Evolutionary conservation across 2,888 invertebrate genomes (phyloP).

Genomic region (Tipula confusa): DNA sequence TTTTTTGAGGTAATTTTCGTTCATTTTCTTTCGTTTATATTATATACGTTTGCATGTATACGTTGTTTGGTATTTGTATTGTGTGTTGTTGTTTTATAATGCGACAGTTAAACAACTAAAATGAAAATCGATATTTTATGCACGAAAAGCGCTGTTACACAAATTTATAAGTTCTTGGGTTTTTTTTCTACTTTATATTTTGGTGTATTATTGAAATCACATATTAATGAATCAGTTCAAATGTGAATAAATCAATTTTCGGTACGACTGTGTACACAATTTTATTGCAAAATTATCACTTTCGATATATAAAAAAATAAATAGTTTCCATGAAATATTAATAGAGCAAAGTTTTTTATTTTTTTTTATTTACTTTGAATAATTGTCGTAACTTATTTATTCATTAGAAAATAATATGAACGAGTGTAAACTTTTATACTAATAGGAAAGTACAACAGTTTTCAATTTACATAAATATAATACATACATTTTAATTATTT

Average conservation of each 20-base stretch:
- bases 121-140: neutral
- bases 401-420: neutral
- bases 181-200: neutral
- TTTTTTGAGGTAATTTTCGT: neutral
- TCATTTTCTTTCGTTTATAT: neutral
- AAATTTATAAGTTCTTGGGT: neutral
- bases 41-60: neutral
- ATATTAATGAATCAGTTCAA: neutral
- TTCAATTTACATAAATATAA: neutral
- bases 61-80: neutral
- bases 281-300: neutral
- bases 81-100: neutral
- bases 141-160: neutral
- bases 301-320: neutral
- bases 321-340: neutral
- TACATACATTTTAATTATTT: neutral
- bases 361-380: too few species aligned
- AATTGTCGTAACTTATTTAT: neutral
- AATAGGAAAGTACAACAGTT: neutral
- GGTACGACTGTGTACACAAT: neutral
- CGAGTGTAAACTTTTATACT: too few species aligned
- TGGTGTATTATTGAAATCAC: neutral
- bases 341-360: neutral
- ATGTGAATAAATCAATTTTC: neutral
- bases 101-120: slow-evolving; percentile 25